A percentile compares a stretch with the other conserved stretches of the same genome.
Evolutionary conservation across 2,113 vertebrate genomes (phyloP).

Genomic region (Anhinga anhinga): DNA sequence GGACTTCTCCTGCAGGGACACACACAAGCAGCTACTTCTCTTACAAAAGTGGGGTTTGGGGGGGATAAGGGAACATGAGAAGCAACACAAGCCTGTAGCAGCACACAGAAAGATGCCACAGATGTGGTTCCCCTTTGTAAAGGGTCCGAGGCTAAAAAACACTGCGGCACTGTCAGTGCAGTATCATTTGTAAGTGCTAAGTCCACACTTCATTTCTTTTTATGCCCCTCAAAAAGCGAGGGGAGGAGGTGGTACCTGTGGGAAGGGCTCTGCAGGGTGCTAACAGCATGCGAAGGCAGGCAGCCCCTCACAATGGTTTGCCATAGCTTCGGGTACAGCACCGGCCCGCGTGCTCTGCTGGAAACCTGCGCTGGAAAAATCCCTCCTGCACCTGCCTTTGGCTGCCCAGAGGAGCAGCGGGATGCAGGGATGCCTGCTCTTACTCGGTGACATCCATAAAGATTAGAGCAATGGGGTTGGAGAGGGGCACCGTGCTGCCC

Average conservation of each 20-base stretch:
- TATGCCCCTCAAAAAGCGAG: background rate
- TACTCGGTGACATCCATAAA: background rate
- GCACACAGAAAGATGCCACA: background rate
- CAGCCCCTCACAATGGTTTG: background rate
- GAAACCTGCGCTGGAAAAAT: background rate
- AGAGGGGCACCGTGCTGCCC: background rate
- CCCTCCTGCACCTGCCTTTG: background rate
- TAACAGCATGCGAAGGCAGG: background rate
- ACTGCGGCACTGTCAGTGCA: background rate
- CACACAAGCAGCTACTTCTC: background rate
- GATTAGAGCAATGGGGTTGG: background rate
- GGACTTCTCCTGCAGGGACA: background rate
- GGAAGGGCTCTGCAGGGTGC: background rate
- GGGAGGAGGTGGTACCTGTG: background rate
- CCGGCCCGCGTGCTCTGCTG: fast-evolving
- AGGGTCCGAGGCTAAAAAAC: background rate
- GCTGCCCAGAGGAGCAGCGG: background rate
- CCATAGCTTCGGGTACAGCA: background rate
- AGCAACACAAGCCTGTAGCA: background rate
- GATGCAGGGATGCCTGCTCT: background rate
- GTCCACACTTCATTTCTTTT: background rate
- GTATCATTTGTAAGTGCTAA: background rate
- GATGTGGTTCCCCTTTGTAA: background rate
- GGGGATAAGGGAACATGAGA: background rate
- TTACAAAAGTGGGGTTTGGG: background rate